Evolutionary conservation across 2,888 invertebrate species (phyloP), one percentile per base, ranked within the genome.

Genomic region (Resseliella maxima): DNA sequence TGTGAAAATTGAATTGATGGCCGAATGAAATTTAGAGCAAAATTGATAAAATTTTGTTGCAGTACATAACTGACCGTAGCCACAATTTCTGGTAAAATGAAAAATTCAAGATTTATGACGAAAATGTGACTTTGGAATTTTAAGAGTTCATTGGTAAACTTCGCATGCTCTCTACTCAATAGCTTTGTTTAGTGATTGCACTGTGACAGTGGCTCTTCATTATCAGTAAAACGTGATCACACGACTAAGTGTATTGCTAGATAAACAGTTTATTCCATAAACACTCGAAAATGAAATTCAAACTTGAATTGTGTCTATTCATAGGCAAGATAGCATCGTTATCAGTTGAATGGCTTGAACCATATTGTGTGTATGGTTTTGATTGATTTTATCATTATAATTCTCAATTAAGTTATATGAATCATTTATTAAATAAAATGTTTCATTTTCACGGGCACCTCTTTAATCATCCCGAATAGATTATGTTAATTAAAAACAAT

Each of bases 191-290:
- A 41, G 41, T 41, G 12, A 12, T 41, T 8, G 41, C 12, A 41
- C 12, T 41, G 41, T 41, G 6, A 41, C 41, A 41, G 6, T 12
- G 41, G 41, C n/a, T 27, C 24, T 2, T 2, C 24, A 21, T 59
- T 59, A 59, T 59, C 59, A 27, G 3, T 59, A 59, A 59, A 59
- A 59, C 59, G 59, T 59, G 59, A 59, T 24, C 3, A 50, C n/a
- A 50, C 12, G 41, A 41, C 5, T 41, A 41, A 8, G 5, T 41
- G 41, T 8, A 41, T 5, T 41, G 41, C 12, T 41, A 8, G 41
- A 41, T 41, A 50, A 50, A 18, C 27, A 18, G 27, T 27, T 59
- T 59, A 24, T 50, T 50, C 15, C 18, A 6, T 6, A 50, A 8
- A 50, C 8, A 18, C 41, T 50, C 8, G 18, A 50, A 15, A 50